Evolutionary conservation across 2,888 invertebrate genomes (phyloP), one percentile per base, ranked within the genome.

Genomic region (Nephrotoma guestfalica): DNA sequence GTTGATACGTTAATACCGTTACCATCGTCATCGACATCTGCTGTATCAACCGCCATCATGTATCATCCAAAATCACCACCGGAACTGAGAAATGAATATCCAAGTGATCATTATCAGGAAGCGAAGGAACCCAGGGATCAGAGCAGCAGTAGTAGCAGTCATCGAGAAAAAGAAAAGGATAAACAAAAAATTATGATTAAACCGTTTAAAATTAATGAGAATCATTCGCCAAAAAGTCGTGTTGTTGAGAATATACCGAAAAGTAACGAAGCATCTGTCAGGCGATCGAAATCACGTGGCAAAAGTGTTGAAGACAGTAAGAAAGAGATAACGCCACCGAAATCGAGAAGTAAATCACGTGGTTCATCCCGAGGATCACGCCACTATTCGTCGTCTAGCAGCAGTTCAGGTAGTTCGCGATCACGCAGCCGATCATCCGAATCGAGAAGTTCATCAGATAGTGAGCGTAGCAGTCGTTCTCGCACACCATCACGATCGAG

Each of bases 161-260:
- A 71, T 30, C 41, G 42, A 18, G 43, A 41, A 11, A 43, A 43
- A 18, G 85, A 85, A 5, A 71, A 30, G 11, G 43, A 43, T 45
- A 91, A 91, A 90, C 89, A 90, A 87, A 91, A 91, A 90, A 91
- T 91, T 89, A 89, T 91, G 89, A 91, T 91, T 89, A 91, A 91
- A 90, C 91, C 91, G 87, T 91, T 91, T 89, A 91, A 91, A 91
- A 90, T 91, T 89, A 90, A 91, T 89, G 91, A 91, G 89, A 90
- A 43, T 7, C 43, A 85, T 85, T 85, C 85, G 18, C 85, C 85
- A 85, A 85, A 43, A 85, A 42, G 18, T 45, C 85, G 85, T 15
- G 51, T 45, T 86, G 11, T 86, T 40, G 83, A 87, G 43, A 84
- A 41, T 47, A 47, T 71, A 71, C 83, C 47, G 30, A 41, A 86